These are phyloP conservation scores for Apostichopus californicus DNA, from an alignment of 35 echinoderm and acorn worm genomes.

Conservation along the genomic window DNA sequence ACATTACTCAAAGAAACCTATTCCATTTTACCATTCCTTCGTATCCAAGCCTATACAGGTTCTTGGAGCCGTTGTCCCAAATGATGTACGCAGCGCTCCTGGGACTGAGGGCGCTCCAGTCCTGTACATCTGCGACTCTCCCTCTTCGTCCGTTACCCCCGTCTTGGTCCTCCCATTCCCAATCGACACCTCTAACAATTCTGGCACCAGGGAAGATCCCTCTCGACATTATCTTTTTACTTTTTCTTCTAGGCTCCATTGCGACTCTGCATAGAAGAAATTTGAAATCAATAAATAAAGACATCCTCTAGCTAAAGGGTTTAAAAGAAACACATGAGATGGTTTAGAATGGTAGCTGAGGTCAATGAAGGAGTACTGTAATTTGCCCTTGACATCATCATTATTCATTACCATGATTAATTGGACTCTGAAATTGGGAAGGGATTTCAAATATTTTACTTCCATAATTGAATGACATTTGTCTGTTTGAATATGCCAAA, in stretches of 20 bases:
- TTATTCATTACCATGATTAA: no score
- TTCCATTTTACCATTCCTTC: slow-evolving; percentile 89
- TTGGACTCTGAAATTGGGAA: no score
- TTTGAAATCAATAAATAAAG: neutral
- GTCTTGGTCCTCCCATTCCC: slow-evolving; percentile 99
- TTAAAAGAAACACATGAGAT: no score
- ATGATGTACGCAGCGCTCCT: slow-evolving; percentile 96
- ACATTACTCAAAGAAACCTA: neutral
- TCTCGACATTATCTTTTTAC: slow-evolving; percentile 96
- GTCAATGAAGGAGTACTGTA: no score
- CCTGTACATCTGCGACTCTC: slow-evolving; percentile 93
- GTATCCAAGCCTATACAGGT: slow-evolving; percentile 93
- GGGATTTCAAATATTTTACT: no score
- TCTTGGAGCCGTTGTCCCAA: slow-evolving; percentile 98
- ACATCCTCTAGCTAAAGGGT: neutral
- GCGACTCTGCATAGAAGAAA: slow-evolving; percentile 60
- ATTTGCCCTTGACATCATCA: no score
- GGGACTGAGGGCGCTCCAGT: slow-evolving; percentile 96
- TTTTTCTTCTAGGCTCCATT: slow-evolving; percentile 93
- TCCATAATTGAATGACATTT: no score
- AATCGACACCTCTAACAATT: slow-evolving; percentile 95
- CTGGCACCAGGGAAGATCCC: slow-evolving; percentile 95
- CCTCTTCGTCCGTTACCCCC: slow-evolving; percentile 89
- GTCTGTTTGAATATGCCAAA: no score
- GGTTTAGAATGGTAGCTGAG: no score